phyloP scores from a whole-genome alignment of 2,888 invertebrate species.

The Phorcus lineatus region DNA sequence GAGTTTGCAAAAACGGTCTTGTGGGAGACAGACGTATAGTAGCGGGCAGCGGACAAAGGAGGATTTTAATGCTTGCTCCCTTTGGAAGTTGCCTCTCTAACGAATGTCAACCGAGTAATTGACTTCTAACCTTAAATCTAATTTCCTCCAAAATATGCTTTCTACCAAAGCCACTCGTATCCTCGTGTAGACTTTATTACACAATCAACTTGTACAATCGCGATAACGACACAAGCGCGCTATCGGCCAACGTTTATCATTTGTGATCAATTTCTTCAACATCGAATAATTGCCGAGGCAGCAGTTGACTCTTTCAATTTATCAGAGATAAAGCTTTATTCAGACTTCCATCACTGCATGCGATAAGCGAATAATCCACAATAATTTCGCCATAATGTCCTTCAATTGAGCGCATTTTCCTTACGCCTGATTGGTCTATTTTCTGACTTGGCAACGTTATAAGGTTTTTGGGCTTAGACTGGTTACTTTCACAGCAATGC shows the following conservation, averaged over 20 bases:
- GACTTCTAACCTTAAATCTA: conserved; percentile 22
- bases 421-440: neutral
- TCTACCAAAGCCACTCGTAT: neutral
- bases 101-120: conserved; percentile 13
- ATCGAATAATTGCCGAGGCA: neutral
- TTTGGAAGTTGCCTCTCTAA: neutral
- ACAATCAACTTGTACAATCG: conserved; percentile 4
- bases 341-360: conserved; percentile 13
- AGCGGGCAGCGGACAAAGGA: neutral
- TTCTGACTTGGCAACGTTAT: neutral
- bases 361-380: conserved; percentile 18
- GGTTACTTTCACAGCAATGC: neutral
- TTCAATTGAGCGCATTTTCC: neutral
- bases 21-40: neutral
- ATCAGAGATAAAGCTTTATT: conserved; percentile 11
- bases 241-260: conserved; percentile 9
- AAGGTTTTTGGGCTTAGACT: neutral
- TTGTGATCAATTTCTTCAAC: conserved; percentile 18
- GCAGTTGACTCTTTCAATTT: conserved; percentile 12
- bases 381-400: conserved; percentile 16
- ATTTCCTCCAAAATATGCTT: conserved; percentile 22
- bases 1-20: neutral
- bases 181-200: neutral
- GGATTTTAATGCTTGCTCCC: neutral
- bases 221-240: neutral